A percentile compares a stretch with the other conserved stretches of the same genome.
Conservation (phyloP, 1,140 invertebrate genomes). For the Lerema accius region DNA sequence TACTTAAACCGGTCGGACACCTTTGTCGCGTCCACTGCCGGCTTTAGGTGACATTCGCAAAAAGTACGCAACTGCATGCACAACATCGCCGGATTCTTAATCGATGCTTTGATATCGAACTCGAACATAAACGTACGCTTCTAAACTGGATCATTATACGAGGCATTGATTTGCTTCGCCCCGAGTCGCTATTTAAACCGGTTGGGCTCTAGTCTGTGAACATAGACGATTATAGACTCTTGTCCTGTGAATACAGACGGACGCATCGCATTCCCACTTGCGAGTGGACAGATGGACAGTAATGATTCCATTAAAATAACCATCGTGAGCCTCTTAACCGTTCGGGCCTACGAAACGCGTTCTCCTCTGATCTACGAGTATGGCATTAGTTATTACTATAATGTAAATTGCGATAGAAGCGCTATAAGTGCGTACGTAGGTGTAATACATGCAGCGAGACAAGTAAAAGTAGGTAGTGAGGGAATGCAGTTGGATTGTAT, state of each 20-base stretch:
- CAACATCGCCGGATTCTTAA: constrained; percentile 59
- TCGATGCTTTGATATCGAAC: constrained; percentile 55
- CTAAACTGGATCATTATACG: constrained; percentile 56
- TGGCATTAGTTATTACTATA: constrained; percentile 37
- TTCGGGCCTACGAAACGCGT: constrained; percentile 26
- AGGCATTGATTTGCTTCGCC: constrained; percentile 55
- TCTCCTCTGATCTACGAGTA: constrained; percentile 20
- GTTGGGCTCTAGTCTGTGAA: constrained; percentile 52
- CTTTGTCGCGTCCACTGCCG: constrained; percentile 68
- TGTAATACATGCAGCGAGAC: constrained; percentile 43
- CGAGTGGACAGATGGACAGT: constrained; percentile 40
- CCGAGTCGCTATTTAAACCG: constrained; percentile 58
- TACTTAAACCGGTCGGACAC: constrained; percentile 77
- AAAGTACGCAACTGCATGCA: constrained; percentile 69
- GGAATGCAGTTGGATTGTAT: constrained; percentile 52
- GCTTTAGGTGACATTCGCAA: constrained; percentile 78
- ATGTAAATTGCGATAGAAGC: constrained; percentile 37
- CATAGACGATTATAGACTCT: constrained; percentile 51
- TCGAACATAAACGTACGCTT: constrained; percentile 49
- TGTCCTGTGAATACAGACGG: constrained; percentile 50
- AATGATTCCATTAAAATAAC: constrained; percentile 53
- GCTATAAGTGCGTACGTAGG: constrained; percentile 30
- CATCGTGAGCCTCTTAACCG: constrained; percentile 31
- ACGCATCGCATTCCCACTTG: constrained; percentile 55
- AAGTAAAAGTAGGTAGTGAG: constrained; percentile 52